phyloP scores from a whole-genome alignment of 2,113 vertebrate species.

The Cephalopholis sonnerati region DNA sequence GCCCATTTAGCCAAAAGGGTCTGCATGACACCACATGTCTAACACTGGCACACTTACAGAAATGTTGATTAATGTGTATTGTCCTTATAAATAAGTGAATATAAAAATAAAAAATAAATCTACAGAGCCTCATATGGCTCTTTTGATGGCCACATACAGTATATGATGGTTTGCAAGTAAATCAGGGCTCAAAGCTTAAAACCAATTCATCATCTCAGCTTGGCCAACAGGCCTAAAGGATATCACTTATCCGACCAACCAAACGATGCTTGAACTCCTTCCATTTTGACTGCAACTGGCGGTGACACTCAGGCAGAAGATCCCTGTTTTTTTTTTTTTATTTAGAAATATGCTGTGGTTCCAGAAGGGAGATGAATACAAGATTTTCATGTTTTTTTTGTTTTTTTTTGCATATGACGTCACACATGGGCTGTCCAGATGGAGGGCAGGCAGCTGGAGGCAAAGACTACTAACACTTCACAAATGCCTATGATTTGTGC shows the following conservation, averaged over 20 bases:
- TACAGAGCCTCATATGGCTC: neutral
- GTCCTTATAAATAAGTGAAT: too few relatives aligned
- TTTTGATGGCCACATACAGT: neutral
- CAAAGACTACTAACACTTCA: too few relatives aligned
- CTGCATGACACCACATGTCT: too few relatives aligned
- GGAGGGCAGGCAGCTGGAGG: too few relatives aligned
- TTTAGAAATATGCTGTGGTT: neutral
- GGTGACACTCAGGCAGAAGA: neutral
- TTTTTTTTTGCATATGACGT: too few relatives aligned
- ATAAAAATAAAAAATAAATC: too few relatives aligned
- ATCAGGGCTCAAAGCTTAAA: neutral
- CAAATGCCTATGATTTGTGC: too few relatives aligned
- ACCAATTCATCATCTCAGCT: neutral
- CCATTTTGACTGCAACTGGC: neutral
- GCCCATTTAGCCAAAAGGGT: neutral
- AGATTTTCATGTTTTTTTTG: neutral
- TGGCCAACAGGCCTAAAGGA: neutral
- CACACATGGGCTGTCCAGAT: too few relatives aligned
- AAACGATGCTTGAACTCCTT: neutral
- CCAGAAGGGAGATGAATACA: neutral
- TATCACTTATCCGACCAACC: neutral
- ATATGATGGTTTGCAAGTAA: neutral
- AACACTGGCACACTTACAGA: too few relatives aligned
- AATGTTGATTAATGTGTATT: too few relatives aligned
- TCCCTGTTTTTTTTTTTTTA: neutral